These are phyloP conservation scores for Carduelis carduelis DNA, from an alignment of 2,797 vertebrate species.

Conservation along the genomic window DNA sequence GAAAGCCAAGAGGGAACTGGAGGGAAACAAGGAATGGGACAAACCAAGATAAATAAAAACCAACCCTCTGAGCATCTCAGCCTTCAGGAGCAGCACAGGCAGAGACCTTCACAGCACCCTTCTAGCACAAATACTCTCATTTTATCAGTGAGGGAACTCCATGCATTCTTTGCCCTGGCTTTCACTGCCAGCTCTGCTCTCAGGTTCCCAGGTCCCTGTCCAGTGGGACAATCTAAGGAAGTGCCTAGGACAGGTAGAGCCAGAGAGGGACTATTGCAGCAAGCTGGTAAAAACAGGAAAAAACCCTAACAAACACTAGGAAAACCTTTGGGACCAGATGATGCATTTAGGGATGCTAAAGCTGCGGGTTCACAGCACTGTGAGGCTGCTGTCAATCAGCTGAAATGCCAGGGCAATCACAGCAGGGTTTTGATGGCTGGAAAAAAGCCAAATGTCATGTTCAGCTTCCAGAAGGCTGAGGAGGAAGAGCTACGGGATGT, in stretches of 20 bases:
- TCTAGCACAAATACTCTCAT: neutral
- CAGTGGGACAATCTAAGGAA: neutral
- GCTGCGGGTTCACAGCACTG: neutral
- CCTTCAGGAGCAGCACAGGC: neutral
- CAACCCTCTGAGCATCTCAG: neutral
- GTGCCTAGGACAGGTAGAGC: neutral
- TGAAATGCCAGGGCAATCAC: slow-evolving; percentile 8
- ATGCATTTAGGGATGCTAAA: neutral
- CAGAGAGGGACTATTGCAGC: neutral
- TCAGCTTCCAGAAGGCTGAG: neutral
- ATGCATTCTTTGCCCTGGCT: neutral
- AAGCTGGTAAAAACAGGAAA: accelerated
- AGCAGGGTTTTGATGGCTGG: neutral
- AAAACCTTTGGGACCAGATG: neutral
- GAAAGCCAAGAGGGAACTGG: neutral
- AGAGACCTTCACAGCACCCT: neutral
- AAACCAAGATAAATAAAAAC: neutral
- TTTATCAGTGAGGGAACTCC: neutral
- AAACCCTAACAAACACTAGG: accelerated
- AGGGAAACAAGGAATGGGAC: neutral
- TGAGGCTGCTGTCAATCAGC: neutral
- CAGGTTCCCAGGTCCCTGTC: neutral
- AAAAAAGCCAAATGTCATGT: neutral
- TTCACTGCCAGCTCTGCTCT: neutral
- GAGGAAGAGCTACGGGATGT: neutral